Percentiles rank a stretch among this genome's conserved stretches.
phyloP scores from a whole-genome alignment of 2,888 invertebrate species.

The Bedellia somnulentella region DNA sequence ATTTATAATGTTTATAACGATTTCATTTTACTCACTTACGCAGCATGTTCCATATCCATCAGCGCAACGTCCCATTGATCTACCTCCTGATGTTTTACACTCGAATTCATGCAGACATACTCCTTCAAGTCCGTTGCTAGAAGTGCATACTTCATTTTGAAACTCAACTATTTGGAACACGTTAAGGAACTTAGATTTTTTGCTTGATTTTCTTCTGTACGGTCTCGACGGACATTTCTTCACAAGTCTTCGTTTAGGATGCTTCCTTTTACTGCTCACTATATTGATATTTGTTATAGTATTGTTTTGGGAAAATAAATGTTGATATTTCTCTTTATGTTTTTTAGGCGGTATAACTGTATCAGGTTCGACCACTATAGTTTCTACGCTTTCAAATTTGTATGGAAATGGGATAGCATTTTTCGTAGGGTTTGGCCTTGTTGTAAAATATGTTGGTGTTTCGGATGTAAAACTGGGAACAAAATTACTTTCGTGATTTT shows the following conservation, averaged over 20 bases:
- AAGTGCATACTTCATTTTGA: constrained; percentile 64
- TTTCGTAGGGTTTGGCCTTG: no score
- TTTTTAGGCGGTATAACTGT: no score
- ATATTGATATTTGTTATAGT: constrained; percentile 16
- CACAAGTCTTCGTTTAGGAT: constrained; percentile 17
- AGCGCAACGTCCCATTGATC: constrained; percentile 68
- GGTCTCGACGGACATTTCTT: constrained; percentile 18
- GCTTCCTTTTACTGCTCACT: constrained; percentile 1
- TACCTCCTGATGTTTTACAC: constrained; percentile 65
- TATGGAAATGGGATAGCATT: neutral
- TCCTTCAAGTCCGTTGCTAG: constrained; percentile 65
- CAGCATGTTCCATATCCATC: constrained; percentile 76
- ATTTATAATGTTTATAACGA: constrained; percentile 3
- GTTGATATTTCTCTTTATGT: neutral
- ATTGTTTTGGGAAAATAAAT: constrained; percentile 12
- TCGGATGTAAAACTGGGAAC: neutral
- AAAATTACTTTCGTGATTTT: neutral
- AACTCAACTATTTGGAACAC: constrained; percentile 73
- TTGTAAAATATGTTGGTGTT: neutral
- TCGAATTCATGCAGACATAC: constrained; percentile 70
- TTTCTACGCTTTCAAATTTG: neutral
- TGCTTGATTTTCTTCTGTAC: constrained; percentile 11
- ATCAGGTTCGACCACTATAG: no score
- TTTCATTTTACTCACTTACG: constrained; percentile 63
- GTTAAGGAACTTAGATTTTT: constrained; percentile 56